Evolutionary conservation across 1,140 invertebrate species (phyloP), one percentile per base, ranked within the genome.

Genomic region (Rhagoletis zephyria): DNA sequence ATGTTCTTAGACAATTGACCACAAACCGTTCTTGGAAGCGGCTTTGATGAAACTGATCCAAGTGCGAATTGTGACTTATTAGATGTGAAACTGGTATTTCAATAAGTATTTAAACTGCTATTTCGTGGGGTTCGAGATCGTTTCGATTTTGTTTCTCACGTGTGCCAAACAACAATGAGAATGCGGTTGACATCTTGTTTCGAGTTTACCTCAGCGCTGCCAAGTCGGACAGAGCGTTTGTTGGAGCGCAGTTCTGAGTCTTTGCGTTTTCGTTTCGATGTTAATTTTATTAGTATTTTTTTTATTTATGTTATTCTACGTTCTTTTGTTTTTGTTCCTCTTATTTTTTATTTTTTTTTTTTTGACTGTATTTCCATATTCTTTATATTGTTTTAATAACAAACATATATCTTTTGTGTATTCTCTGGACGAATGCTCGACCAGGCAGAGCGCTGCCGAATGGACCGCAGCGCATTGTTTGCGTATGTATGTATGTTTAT

Each of bases 11-110:
- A 63, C 74, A 81, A 56, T 64, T 88, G 89, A 89, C 86, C 90
- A 89, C 90, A 89, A 92, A 91, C 90, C 92, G 91, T 90, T 90
- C 91, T 91, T 92, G 90, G 89, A 91, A 91, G 90, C 90, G 90
- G 91, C 90, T 92, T 92, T 89, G 86, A 89, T 90, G 89, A 90
- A 92, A 92, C 91, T 92, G 91, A 92, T 90, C 90, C 90, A 89
- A 81, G 90, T 89, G 30, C 90, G 88, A 90, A 92, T 89, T 92
- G 91, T 91, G 91, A 90, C 87, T 85, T 88, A 87, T 88, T 85
- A 88, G 86, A 88, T 85, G 56, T 86, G 85, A 85, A 85, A 88
- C 81, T 81, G 87, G 86, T 87, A 81, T 81, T 81, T 81, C 74
- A 81, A 81, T 81, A 81, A 81, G n/a, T 59, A 81, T 81, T 81